phyloP scores from a whole-genome alignment of 1,140 invertebrate species.

The Brachystomella parvula region DNA sequence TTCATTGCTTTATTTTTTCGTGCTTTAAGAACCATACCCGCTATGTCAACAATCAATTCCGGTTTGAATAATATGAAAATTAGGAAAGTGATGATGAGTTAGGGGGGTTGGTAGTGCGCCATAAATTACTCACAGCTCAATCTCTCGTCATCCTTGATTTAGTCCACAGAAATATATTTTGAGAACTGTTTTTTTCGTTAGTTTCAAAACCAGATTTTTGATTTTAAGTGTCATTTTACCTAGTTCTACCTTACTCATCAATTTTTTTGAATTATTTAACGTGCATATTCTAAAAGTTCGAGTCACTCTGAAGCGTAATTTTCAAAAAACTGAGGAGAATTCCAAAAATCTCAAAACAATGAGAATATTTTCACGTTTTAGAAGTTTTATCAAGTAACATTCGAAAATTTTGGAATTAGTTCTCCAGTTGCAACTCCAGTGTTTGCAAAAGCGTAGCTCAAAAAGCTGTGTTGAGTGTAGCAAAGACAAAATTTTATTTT shows the following conservation, averaged over 20 bases:
- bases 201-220: neutral
- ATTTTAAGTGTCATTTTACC: neutral
- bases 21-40: constrained; percentile 25
- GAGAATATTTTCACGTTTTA: neutral
- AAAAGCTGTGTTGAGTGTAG: too few species aligned
- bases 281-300: neutral
- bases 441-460: neutral
- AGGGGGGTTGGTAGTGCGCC: neutral
- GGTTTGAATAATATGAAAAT: constrained; percentile 12
- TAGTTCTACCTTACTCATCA: neutral
- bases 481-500: too few species aligned
- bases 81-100: neutral
- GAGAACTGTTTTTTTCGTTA: neutral
- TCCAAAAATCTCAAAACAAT: neutral
- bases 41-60: constrained; percentile 29
- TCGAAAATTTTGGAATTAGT: neutral
- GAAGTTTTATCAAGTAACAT: neutral
- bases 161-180: neutral
- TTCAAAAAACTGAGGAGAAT: neutral
- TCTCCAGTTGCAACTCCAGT: neutral
- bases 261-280: neutral
- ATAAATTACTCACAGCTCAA: neutral
- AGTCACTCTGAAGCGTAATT: neutral
- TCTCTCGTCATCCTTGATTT: neutral
- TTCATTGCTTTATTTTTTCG: neutral